These are phyloP conservation scores for Chymomyza caudatula DNA, from an alignment of 2,888 invertebrate genomes.

Conservation along the genomic window DNA sequence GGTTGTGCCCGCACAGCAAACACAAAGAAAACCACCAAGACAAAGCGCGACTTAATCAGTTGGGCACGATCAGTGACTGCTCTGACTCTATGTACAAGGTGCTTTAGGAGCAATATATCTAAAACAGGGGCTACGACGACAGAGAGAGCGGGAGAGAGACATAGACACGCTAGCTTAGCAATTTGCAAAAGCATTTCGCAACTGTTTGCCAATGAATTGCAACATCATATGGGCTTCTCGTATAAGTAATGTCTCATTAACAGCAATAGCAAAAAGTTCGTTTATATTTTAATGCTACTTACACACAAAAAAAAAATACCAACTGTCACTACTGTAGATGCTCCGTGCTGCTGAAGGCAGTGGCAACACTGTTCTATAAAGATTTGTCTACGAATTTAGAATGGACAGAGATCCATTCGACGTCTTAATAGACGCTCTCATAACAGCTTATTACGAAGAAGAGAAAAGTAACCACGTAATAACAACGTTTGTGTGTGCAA, in stretches of 20 bases:
- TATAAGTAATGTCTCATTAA: not conserved
- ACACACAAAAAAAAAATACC: not conserved
- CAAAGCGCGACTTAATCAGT: conserved; percentile 1
- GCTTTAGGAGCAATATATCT: not conserved
- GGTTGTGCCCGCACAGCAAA: not conserved
- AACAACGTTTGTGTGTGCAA: too few species aligned
- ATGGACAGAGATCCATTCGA: too few species aligned
- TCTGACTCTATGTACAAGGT: not conserved
- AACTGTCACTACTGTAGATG: not conserved
- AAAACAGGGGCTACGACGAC: not conserved
- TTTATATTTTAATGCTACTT: not conserved
- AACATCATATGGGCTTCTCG: not conserved
- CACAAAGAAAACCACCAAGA: not conserved
- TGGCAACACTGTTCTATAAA: not conserved
- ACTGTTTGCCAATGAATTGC: not conserved
- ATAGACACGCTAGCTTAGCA: not conserved
- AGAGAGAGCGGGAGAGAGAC: not conserved
- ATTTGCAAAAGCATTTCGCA: not conserved
- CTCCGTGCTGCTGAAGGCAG: too few species aligned
- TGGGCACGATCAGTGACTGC: not conserved
- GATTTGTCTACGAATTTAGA: too few species aligned
- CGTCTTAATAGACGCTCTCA: too few species aligned
- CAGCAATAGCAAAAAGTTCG: not conserved
- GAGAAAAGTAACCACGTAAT: too few species aligned
- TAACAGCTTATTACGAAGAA: too few species aligned